These are phyloP conservation scores for Enteromius viviparus DNA, from an alignment of 2,797 vertebrate species.

Conservation along the genomic window DNA sequence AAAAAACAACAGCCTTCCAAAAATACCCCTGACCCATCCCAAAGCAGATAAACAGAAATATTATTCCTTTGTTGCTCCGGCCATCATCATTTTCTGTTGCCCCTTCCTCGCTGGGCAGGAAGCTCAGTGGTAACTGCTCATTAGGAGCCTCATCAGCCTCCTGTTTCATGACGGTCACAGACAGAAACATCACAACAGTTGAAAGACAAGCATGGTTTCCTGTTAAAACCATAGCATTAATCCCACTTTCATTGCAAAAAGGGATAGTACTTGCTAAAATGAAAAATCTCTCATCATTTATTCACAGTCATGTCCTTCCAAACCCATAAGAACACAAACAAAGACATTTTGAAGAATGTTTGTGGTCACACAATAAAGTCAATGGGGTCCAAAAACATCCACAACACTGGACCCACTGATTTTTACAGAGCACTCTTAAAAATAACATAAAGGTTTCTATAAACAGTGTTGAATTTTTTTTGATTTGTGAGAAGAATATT, in stretches of 20 bases:
- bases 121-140: slow-evolving; percentile 50
- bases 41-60: slow-evolving; percentile 82
- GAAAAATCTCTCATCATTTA: not conserved
- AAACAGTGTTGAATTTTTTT: not conserved
- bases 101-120: slow-evolving; percentile 55
- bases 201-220: not conserved
- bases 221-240: not conserved
- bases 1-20: slow-evolving; percentile 83
- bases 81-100: slow-evolving; percentile 69
- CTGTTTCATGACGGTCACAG: slow-evolving; percentile 55
- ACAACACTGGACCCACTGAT: not conserved
- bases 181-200: slow-evolving; percentile 46
- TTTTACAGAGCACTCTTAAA: not conserved
- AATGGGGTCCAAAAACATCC: not conserved
- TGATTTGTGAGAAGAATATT: not conserved
- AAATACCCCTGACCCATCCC: slow-evolving; percentile 81
- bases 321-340: not conserved
- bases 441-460: not conserved
- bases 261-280: not conserved
- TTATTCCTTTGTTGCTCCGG: slow-evolving; percentile 65
- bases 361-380: not conserved
- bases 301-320: not conserved
- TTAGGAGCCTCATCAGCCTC: slow-evolving; percentile 56
- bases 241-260: not conserved
- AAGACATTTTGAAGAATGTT: not conserved